These are phyloP conservation scores for Machaerirhynchus nigripectus DNA, from an alignment of 2,113 vertebrate genomes.

Conservation along the genomic window DNA sequence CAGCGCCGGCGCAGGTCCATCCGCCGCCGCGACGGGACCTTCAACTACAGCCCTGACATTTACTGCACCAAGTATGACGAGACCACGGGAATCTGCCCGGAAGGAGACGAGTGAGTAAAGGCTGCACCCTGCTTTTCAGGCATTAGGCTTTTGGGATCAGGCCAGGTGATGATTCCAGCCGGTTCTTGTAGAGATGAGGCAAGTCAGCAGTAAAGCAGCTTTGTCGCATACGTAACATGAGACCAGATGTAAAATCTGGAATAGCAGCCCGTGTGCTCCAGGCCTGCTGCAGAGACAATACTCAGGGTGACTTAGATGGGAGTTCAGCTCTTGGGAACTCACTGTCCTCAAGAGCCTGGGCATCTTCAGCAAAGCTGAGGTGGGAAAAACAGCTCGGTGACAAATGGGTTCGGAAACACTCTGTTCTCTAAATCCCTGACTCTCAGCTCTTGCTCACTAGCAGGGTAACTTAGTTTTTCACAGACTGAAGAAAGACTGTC, in stretches of 20 bases:
- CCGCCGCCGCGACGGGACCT: slow-evolving; percentile 92
- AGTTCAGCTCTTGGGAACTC: background rate
- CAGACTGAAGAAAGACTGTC: background rate
- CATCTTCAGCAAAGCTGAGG: background rate
- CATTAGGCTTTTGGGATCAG: slow-evolving; percentile 24
- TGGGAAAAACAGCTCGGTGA: background rate
- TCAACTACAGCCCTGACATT: slow-evolving; percentile 97
- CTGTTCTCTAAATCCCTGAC: background rate
- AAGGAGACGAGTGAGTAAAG: slow-evolving; percentile 93
- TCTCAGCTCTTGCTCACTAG: background rate
- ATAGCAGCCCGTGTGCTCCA: background rate
- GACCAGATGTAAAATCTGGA: slow-evolving; percentile 33
- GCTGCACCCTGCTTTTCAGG: slow-evolving; percentile 5
- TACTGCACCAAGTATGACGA: slow-evolving; percentile 98
- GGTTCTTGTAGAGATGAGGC: background rate
- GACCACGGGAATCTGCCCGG: slow-evolving; percentile 91
- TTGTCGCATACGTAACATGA: background rate
- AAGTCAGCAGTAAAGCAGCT: slow-evolving; percentile 47
- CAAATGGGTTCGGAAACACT: background rate
- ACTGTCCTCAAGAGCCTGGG: rapidly evolving
- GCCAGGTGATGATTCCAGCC: slow-evolving; percentile 32
- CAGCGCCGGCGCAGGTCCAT: slow-evolving; percentile 94
- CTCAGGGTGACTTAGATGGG: background rate
- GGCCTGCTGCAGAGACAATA: background rate
- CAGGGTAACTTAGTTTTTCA: background rate